Evolutionary conservation across 2,113 vertebrate genomes (phyloP), one percentile per base, ranked within the genome.

Genomic region (Myotis lucifugus): DNA sequence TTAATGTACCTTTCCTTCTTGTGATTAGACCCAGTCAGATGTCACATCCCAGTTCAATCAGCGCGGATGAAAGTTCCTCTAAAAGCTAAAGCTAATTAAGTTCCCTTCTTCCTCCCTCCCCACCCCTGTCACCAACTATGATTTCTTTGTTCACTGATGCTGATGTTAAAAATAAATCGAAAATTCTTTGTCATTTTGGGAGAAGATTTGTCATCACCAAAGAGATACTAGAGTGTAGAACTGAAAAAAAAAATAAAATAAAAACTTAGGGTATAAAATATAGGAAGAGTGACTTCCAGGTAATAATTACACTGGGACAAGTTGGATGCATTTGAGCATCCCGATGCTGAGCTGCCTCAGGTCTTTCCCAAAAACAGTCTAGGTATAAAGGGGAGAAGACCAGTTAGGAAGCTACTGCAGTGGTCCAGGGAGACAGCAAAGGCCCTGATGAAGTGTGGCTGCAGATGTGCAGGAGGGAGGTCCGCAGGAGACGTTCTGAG

Each of bases 171-270:
- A 94, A 92, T 84, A 95, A 92, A 48, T 83, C 5, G 32, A 91
- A 95, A 94, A 88, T 92, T 95, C 48, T 90, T 95, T 96, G 95
- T 93, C 94, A 92, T 86, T 90, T 86, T 70, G 48, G 59, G 69
- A 77, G 50, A 40, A 84, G 82, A 96, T 52, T 59, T 95, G 54
- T 90, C 77, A 87, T 66, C 79, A 82, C 52, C 61, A 76, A 42
- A 92, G 83, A 92, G 88, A 84, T 73, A 48, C 34, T 88, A 37
- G 42, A 8, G 12, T 37, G 5, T 90, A 66, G 42, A 82, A 48
- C 0, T 73, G 12, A 54, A 18, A 90, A 25, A 42, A 54, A 61
- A 8, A 42, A 42, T 8, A 8, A 6, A 42, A 42, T 37, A 42
- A 42, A n/a, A 87, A 59, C 21, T 46, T 42, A 54, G 69, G 25